phyloP scores from a whole-genome alignment of 2,113 vertebrate species.

The Bettongia penicillata region DNA sequence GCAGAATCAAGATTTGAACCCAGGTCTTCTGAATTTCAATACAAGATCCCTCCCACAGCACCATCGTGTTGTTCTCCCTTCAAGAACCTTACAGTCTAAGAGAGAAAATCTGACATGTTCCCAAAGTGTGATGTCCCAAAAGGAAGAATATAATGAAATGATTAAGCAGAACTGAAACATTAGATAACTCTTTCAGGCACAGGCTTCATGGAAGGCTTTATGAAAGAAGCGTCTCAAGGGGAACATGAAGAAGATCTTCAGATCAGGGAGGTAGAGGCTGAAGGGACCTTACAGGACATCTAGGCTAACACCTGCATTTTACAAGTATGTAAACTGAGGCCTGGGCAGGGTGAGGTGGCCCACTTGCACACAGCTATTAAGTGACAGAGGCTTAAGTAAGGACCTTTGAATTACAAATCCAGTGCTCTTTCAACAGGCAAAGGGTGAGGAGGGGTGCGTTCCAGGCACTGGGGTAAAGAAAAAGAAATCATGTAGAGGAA shows the following conservation, averaged over 20 bases:
- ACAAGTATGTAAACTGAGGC: background rate
- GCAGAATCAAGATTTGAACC: background rate
- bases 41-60: background rate
- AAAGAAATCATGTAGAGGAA: background rate
- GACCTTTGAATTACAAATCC: background rate
- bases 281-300: background rate
- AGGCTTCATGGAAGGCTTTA: background rate
- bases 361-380: background rate
- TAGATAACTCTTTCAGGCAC: background rate
- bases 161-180: background rate
- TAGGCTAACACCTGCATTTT: background rate
- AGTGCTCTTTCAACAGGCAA: background rate
- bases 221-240: background rate
- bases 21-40: background rate
- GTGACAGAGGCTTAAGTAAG: background rate
- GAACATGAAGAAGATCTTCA: background rate
- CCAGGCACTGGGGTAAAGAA: background rate
- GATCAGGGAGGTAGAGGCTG: background rate
- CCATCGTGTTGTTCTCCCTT: background rate
- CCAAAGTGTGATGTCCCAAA: background rate
- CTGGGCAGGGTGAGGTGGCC: background rate
- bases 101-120: background rate
- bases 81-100: background rate
- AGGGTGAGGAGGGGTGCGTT: background rate
- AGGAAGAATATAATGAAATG: background rate